Evolutionary conservation across 2,113 vertebrate genomes (phyloP).

Genomic region (Steatornis caripensis): DNA sequence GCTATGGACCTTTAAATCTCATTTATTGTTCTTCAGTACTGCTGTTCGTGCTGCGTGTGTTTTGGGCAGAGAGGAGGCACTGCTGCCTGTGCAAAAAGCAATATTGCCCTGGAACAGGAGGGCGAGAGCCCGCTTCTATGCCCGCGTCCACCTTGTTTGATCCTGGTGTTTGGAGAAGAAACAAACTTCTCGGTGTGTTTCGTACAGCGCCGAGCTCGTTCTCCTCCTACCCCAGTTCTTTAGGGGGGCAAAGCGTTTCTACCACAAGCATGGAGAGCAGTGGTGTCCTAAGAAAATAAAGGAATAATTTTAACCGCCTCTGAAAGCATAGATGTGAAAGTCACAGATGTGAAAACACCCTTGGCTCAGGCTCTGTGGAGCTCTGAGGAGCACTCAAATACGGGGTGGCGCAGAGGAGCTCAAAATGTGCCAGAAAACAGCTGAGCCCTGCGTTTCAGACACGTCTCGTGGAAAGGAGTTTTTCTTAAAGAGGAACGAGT

Average conservation of each 20-base stretch:
- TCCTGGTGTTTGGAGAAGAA: not conserved
- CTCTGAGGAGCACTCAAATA: not conserved
- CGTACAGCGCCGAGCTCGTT: fast-evolving
- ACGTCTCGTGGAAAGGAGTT: not conserved
- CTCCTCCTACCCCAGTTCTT: not conserved
- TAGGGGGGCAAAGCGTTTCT: not conserved
- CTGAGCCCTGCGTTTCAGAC: fast-evolving
- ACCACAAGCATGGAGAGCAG: not conserved
- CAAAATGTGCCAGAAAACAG: not conserved
- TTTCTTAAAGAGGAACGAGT: not conserved
- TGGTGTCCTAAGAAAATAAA: not conserved
- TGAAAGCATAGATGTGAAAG: not conserved
- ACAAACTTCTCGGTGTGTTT: not conserved
- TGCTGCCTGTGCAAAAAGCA: not conserved
- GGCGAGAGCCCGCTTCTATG: not conserved
- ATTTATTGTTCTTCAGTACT: not conserved
- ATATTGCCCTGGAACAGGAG: not conserved
- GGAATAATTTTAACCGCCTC: not conserved
- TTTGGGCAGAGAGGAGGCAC: not conserved
- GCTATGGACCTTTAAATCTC: constrained; percentile 4
- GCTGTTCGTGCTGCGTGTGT: not conserved
- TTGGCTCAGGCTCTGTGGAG: not conserved
- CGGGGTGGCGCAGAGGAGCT: not conserved
- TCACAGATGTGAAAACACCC: not conserved
- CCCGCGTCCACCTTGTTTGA: not conserved